These are phyloP conservation scores for Drosophila virilis DNA, from an alignment of 1,140 invertebrate species.

Conservation along the genomic window DNA sequence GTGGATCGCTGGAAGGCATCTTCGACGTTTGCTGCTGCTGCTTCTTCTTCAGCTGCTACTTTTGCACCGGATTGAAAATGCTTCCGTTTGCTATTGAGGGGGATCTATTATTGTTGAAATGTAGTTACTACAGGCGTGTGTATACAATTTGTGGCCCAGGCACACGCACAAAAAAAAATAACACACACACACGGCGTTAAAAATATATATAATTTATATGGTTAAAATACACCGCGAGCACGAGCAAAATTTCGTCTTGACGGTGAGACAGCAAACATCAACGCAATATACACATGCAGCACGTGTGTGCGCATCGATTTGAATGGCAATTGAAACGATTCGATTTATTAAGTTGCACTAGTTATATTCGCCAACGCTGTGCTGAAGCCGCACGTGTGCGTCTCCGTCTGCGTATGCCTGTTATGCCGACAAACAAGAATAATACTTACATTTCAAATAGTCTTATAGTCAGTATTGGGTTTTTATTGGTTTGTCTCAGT, in stretches of 20 bases:
- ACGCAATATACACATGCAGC: constrained; percentile 51
- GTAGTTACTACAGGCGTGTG: constrained; percentile 25
- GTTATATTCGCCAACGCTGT: background rate
- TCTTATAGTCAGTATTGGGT: background rate
- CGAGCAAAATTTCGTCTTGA: constrained; percentile 70
- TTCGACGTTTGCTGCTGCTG: constrained; percentile 70
- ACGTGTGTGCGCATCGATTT: constrained; percentile 22
- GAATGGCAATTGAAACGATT: constrained; percentile 39
- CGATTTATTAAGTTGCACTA: constrained; percentile 22
- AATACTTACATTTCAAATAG: constrained; percentile 15
- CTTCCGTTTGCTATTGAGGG: constrained; percentile 29
- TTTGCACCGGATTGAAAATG: constrained; percentile 52
- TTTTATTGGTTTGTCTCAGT: background rate
- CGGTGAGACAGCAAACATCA: constrained; percentile 65
- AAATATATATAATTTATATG: constrained; percentile 34
- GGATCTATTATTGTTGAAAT: constrained; percentile 27
- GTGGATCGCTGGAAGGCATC: constrained; percentile 95
- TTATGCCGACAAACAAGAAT: background rate
- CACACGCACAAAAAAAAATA: constrained; percentile 46
- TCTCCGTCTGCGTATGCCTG: background rate
- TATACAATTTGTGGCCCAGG: constrained; percentile 27
- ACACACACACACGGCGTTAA: constrained; percentile 55
- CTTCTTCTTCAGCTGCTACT: constrained; percentile 54
- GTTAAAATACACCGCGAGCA: constrained; percentile 56
- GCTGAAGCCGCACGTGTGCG: background rate